A percentile compares a stretch with the other conserved stretches of the same genome.
phyloP scores from a whole-genome alignment of 2,797 vertebrate genomes.

The Falco naumanni region DNA sequence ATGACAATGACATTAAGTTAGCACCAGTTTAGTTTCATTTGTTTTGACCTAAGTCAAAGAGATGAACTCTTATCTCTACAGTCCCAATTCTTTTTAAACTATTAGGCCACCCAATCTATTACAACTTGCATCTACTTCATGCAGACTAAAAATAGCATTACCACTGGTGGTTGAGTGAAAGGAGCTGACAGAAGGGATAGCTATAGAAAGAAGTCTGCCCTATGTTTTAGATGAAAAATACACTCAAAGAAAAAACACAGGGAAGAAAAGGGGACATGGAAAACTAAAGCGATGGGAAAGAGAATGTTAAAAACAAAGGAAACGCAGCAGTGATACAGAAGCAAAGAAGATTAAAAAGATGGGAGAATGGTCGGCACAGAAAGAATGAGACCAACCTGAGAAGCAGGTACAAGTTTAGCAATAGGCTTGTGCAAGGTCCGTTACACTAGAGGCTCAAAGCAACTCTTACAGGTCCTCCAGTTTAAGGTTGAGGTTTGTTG shows the following conservation, averaged over 20 bases:
- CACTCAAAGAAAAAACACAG: background rate
- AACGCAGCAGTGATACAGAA: background rate
- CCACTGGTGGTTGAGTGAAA: background rate
- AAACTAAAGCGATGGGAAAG: background rate
- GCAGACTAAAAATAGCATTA: background rate
- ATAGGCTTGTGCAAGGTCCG: background rate
- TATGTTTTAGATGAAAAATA: background rate
- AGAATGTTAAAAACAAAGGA: background rate
- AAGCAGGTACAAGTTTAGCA: background rate
- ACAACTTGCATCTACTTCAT: background rate
- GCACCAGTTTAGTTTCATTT: background rate
- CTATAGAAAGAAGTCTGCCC: background rate
- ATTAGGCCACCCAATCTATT: background rate
- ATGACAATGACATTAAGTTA: background rate
- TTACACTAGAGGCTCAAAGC: background rate
- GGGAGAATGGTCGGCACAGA: rapidly evolving
- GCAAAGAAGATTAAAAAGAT: background rate
- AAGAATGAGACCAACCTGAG: background rate
- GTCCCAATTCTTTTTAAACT: background rate
- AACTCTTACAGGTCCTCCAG: background rate
- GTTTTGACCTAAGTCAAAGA: background rate
- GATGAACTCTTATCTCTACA: background rate
- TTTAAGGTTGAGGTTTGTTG: background rate
- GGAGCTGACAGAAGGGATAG: background rate
- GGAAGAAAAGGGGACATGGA: background rate